A percentile compares a stretch with the other conserved stretches of the same genome.
Conservation (phyloP, 2,888 invertebrate species). For the Prosopocoilus inquinatus region DNA sequence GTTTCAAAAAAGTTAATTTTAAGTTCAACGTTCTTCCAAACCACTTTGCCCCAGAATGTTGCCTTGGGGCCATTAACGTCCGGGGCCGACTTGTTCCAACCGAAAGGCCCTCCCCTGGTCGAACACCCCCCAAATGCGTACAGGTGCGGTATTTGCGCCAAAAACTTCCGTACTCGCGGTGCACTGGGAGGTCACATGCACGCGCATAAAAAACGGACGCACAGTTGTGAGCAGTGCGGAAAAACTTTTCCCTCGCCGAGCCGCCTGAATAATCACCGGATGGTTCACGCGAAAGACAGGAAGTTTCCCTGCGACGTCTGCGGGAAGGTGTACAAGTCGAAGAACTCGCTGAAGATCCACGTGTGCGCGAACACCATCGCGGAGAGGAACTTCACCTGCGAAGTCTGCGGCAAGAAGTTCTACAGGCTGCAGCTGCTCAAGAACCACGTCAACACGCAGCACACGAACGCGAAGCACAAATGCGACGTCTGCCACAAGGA, state of each 20-base stretch:
- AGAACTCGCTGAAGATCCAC: not conserved
- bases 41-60: too few species aligned
- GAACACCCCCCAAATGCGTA: not conserved
- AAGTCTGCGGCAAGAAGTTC: too few species aligned
- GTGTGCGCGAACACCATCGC: not conserved
- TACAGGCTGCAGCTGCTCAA: too few species aligned
- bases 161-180: not conserved
- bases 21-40: too few species aligned
- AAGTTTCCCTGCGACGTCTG: conserved; percentile 55
- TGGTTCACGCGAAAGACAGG: conserved; percentile 55
- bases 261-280: conserved; percentile 56
- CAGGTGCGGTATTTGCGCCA: not conserved
- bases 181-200: not conserved
- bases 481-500: too few species aligned
- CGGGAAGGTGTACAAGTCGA: conserved; percentile 51
- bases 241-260: conserved; percentile 56
- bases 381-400: too few species aligned
- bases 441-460: not conserved
- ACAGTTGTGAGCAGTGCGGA: conserved; percentile 55
- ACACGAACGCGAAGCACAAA: not conserved
- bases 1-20: too few species aligned
- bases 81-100: not conserved
- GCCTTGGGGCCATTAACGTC: too few species aligned
- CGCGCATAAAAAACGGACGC: conserved; percentile 46
- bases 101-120: not conserved